Conservation (phyloP, 2,113 vertebrate species). For the Ctenodactylus gundi region DNA sequence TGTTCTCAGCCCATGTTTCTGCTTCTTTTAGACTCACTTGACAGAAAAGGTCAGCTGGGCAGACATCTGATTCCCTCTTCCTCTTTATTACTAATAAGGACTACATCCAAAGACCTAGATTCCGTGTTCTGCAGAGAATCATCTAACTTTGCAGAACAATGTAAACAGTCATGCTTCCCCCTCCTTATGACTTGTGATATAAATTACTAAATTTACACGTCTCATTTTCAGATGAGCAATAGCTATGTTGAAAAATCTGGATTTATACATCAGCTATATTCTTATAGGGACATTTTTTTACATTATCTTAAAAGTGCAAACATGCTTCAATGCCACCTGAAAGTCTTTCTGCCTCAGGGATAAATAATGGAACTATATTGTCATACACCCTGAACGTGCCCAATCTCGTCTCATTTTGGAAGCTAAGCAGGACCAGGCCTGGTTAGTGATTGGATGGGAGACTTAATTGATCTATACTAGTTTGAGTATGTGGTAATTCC, state of each 20-base stretch:
- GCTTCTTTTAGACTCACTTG: not conserved
- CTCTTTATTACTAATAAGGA: not conserved
- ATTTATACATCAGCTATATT: not conserved
- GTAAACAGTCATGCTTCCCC: not conserved
- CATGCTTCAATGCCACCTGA: not conserved
- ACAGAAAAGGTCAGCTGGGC: not conserved
- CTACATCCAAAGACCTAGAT: not conserved
- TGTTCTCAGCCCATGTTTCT: not conserved
- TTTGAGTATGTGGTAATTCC: not conserved
- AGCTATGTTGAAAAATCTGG: not conserved
- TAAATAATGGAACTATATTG: too few relatives aligned
- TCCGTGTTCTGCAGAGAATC: not conserved
- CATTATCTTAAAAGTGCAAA: too few relatives aligned
- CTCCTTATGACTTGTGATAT: not conserved
- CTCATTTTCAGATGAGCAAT: not conserved
- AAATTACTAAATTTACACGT: not conserved
- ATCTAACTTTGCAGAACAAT: not conserved
- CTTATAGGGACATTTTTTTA: not conserved
- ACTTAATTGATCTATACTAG: rapidly evolving
- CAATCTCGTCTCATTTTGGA: too few relatives aligned
- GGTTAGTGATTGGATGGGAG: too few relatives aligned
- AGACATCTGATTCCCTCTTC: not conserved
- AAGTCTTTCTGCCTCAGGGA: not conserved
- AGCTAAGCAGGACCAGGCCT: too few relatives aligned
- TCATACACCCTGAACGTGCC: too few relatives aligned